A percentile compares a stretch with the other conserved stretches of the same genome.
These are phyloP conservation scores for Apodemus agrarius DNA, from an alignment of 2,797 vertebrate genomes.

Conservation along the genomic window DNA sequence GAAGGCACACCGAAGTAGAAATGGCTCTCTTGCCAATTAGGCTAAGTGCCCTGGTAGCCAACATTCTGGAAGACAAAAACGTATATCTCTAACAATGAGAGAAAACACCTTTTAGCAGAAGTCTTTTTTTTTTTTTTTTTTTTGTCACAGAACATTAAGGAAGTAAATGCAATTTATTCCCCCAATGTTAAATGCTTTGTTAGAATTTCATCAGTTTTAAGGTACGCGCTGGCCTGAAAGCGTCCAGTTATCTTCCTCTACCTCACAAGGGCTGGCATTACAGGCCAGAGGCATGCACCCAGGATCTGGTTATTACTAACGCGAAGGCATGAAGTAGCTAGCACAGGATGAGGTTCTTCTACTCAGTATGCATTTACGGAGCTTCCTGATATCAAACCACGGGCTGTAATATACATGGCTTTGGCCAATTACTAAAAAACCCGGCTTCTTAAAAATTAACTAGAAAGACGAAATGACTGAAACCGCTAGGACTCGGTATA, in stretches of 20 bases:
- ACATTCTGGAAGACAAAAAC: constrained; percentile 89
- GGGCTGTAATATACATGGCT: not conserved
- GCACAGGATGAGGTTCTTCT: not conserved
- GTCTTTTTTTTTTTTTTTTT: too few species aligned
- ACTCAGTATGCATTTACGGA: not conserved
- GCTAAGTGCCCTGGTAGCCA: constrained; percentile 92
- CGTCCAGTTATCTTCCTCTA: not conserved
- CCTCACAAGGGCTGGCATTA: not conserved
- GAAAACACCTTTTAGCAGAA: not conserved
- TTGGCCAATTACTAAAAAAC: not conserved
- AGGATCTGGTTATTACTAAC: not conserved
- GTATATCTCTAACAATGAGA: not conserved
- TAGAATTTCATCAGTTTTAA: not conserved
- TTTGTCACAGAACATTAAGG: not conserved
- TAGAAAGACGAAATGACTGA: not conserved
- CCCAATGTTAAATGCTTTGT: not conserved
- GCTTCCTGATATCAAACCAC: not conserved
- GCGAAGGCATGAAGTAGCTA: not conserved
- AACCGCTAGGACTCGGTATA: not conserved
- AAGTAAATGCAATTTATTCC: not conserved
- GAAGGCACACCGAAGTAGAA: constrained; percentile 93
- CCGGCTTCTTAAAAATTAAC: not conserved
- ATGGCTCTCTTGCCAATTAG: constrained; percentile 93
- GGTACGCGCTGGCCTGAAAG: not conserved
- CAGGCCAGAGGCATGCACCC: not conserved